These are phyloP conservation scores for Formica aserva DNA, from an alignment of 2,888 invertebrate species.

Conservation along the genomic window DNA sequence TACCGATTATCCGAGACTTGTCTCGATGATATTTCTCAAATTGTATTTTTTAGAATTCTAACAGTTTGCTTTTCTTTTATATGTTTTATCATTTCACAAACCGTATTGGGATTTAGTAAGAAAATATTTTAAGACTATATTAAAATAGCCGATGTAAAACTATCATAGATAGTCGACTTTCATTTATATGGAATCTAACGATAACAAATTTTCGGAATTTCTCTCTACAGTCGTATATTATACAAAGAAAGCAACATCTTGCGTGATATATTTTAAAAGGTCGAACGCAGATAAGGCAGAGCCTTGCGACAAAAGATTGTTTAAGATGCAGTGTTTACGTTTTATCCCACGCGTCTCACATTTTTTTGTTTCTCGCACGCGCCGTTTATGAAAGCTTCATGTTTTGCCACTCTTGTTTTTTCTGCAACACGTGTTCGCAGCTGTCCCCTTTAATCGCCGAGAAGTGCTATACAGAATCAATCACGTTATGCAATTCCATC, in stretches of 20 bases:
- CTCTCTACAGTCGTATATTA: neutral
- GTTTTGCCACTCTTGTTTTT: conserved; percentile 5
- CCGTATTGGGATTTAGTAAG: neutral
- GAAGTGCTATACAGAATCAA: conserved; percentile 31
- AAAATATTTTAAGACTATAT: neutral
- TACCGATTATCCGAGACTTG: neutral
- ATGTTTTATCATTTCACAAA: neutral
- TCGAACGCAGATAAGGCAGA: neutral
- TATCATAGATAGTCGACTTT: neutral
- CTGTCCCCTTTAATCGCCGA: conserved; percentile 32
- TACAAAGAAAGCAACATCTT: neutral
- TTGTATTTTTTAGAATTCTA: neutral
- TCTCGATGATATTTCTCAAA: neutral
- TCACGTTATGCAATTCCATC: conserved; percentile 47
- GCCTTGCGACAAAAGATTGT: neutral
- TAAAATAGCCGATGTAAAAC: conserved; percentile 3
- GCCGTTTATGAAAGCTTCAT: neutral
- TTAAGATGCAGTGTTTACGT: neutral
- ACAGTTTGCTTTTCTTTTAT: neutral
- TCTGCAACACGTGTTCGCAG: neutral
- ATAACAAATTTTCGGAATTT: neutral
- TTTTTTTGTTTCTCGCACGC: conserved; percentile 23
- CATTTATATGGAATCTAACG: neutral
- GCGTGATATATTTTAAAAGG: neutral
- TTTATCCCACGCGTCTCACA: neutral